Evolutionary conservation across 2,113 vertebrate genomes (phyloP).

Genomic region (Poeciliopsis turrubarensis): DNA sequence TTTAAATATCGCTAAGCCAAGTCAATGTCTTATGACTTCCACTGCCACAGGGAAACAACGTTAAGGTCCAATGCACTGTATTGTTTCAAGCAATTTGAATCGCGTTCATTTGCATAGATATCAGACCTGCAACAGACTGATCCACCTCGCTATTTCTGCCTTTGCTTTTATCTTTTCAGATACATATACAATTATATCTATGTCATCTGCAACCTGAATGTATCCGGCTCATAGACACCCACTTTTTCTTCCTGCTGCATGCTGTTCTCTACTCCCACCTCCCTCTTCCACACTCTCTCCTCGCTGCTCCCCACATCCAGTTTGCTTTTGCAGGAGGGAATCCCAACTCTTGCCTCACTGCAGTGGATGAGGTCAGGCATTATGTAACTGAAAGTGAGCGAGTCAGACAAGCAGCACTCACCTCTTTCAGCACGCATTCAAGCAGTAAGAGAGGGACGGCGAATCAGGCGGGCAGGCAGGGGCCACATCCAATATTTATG

Average conservation of each 20-base stretch:
- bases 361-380: slow-evolving; percentile 67
- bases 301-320: slow-evolving; percentile 3
- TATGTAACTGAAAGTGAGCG: slow-evolving; percentile 67
- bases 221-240: neutral
- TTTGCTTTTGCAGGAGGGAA: slow-evolving; percentile 72
- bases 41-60: too few relatives aligned
- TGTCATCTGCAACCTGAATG: neutral
- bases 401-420: slow-evolving; percentile 57
- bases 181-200: neutral
- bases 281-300: slow-evolving; percentile 3
- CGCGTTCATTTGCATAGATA: slow-evolving; percentile 3
- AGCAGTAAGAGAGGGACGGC: slow-evolving; percentile 39
- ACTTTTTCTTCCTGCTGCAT: slow-evolving; percentile 25
- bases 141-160: slow-evolving; percentile 8
- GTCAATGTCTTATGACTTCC: slow-evolving; percentile 28
- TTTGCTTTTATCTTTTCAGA: neutral
- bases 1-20: slow-evolving; percentile 45
- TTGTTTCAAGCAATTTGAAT: slow-evolving; percentile 23
- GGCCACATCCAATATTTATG: slow-evolving; percentile 73
- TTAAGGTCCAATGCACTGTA: neutral
- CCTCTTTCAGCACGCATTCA: slow-evolving; percentile 56
- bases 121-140: neutral
- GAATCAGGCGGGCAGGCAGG: slow-evolving; percentile 31
- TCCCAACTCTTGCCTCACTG: slow-evolving; percentile 75
- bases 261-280: neutral